A percentile compares a stretch with the other conserved stretches of the same genome.
Evolutionary conservation across 2,113 vertebrate genomes (phyloP).

Genomic region (Tragulus kanchil): DNA sequence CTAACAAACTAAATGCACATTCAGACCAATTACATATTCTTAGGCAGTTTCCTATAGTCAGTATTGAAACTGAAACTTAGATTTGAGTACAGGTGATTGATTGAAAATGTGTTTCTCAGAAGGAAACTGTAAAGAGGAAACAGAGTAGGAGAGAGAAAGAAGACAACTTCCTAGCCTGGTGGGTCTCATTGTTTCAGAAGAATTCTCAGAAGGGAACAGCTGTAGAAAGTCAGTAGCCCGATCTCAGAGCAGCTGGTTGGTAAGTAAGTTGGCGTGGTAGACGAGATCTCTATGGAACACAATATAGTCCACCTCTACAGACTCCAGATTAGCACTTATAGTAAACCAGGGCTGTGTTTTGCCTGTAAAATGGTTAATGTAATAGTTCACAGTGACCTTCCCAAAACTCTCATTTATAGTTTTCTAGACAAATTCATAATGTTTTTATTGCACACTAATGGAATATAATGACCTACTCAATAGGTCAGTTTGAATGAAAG

Average conservation of each 20-base stretch:
- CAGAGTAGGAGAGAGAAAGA: background rate
- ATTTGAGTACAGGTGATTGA: background rate
- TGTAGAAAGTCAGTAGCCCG: background rate
- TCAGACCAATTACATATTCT: background rate
- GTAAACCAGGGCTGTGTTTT: background rate
- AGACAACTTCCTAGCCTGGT: background rate
- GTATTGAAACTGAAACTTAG: background rate
- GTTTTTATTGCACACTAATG: background rate
- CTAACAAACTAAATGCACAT: background rate
- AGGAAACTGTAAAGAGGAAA: background rate
- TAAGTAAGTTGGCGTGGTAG: background rate
- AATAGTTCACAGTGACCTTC: background rate
- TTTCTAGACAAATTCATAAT: background rate
- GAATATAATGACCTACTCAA: conserved; percentile 26
- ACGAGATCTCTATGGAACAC: background rate
- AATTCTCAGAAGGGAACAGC: background rate
- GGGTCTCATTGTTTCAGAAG: background rate
- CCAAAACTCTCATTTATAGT: conserved; percentile 8
- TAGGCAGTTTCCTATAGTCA: background rate
- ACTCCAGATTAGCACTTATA: background rate
- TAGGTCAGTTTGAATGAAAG: conserved; percentile 11
- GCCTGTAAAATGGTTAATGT: background rate
- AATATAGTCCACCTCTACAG: background rate
- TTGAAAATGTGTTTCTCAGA: background rate
- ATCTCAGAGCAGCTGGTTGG: background rate